Evolutionary conservation across 2,113 vertebrate genomes (phyloP), one percentile per base, ranked within the genome.

Genomic region (Uria lomvia): DNA sequence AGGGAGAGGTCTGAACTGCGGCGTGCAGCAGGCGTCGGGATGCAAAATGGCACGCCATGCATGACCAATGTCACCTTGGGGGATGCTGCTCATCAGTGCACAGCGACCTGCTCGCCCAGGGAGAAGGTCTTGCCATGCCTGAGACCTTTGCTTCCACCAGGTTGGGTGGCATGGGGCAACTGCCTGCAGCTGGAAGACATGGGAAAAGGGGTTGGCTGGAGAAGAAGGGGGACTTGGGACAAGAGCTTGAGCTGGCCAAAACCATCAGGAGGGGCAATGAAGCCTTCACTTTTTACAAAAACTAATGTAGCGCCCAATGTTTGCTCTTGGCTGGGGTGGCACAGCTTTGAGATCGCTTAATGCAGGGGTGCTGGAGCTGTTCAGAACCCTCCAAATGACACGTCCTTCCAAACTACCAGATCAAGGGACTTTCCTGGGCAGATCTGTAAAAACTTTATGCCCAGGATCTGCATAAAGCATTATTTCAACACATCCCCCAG

Each of bases 261-360:
- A 30, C 55, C 42, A 71, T 53, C n/a, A 63, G 66, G 52, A 80
- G 26, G 29, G 47, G 27, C 34, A 71, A 14, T 0, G 13, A 71
- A 92, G 32, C n/a, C 55, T 45, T 81, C 36, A 15, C 22, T 12
- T 92, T 71, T 62, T 24, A n/a, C 7, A 47, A 58, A 29, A 53
- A 66, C 12, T 34, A 80, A 81, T 0, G 0, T 21, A 34, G n/a
- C 0, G 0, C 47, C 21, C 17, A 2, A 10, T 8, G 50, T 12
- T 77, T 23, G 53, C 32, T 80, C 55, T 68, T 91, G 47, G 24
- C 16, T 74, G 53, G 47, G 22, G 43, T 29, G 9, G 24, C 56
- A 24, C 4, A 10, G 67, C 65, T 45, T 50, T 27, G 45, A 67
- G 60, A 62, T 40, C 12, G 21, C 50, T 58, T 26, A 36, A 22